Conservation (phyloP, 1,140 invertebrate genomes). For the Proales similis region DNA sequence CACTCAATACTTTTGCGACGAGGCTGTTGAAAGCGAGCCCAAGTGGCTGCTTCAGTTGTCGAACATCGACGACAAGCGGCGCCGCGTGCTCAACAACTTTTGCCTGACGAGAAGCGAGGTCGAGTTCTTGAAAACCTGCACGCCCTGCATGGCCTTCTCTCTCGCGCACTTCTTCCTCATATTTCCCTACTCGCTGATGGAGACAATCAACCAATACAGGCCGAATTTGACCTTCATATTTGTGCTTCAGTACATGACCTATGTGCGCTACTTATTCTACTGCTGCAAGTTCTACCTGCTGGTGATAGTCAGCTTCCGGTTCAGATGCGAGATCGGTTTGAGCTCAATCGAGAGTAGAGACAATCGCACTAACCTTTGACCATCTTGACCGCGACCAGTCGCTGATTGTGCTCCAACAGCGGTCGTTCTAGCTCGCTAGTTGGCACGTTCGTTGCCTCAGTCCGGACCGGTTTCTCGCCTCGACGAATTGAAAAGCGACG, state of each 20-base stretch:
- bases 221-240: slow-evolving; percentile 14
- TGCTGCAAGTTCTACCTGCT: slow-evolving; percentile 29
- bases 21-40: no score
- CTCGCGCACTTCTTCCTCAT: slow-evolving; percentile 7
- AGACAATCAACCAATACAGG: slow-evolving; percentile 14
- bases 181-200: slow-evolving; percentile 23
- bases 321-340: slow-evolving; percentile 15
- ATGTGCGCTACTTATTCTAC: slow-evolving; percentile 22
- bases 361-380: slow-evolving; percentile 14
- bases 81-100: no score
- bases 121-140: slow-evolving; percentile 29
- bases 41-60: no score
- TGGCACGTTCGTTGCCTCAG: background rate
- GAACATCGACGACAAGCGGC: no score
- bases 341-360: slow-evolving; percentile 19
- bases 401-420: background rate
- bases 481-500: slow-evolving; percentile 12
- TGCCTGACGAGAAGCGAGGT: no score
- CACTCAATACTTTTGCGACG: no score
- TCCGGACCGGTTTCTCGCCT: background rate
- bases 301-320: slow-evolving; percentile 17
- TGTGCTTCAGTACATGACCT: slow-evolving; percentile 32
- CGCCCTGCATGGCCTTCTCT: slow-evolving; percentile 32
- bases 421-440: background rate
- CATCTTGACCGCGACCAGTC: slow-evolving; percentile 17